Base-by-base conservation (phyloP, 1,140 invertebrate species). In the Nebria ingens region DNA sequence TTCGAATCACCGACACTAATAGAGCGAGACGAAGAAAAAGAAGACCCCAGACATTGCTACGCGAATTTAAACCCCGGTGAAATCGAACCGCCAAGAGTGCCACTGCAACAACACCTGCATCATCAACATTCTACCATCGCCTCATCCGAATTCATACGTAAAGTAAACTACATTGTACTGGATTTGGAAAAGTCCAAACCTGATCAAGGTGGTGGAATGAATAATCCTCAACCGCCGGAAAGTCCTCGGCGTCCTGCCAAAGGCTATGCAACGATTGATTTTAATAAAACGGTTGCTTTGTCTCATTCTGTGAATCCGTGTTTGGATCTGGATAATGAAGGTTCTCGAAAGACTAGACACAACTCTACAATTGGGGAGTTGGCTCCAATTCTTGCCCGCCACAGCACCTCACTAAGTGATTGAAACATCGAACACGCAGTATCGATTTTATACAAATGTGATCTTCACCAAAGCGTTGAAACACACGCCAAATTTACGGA, bases 251-350 rank as follows among this genome's bases (percentile, higher is more conserved):
- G 76, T 21, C 73, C 78, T 38, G 67, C 62, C 19, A 82, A 87
- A 64, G 87, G 89, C 49, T 97, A 96, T 65, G 91, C 90, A 9
- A 91, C 86, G 0, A 97, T 97, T 56, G 93, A 97, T 72, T 95
- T 96, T 70, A 85, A 93, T 64, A 90, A 89, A 70, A 96, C 93
- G 1, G 85, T 84, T 21, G 92, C 92, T 13, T 73, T 96, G n/a
- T 86, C 84, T 9, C 74, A 84, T 65, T 76, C 79, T 55, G 66
- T 78, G 59, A 75, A 80, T 67, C 73, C 78, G 1, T 74, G 73
- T 62, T 62, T 72, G 55, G 74, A 78, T 12, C 66, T 76, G 53
- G 73, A 80, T 63, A 72, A 71, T 52, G 77, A 81, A 61, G 76
- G 79, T 22, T 80, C 76, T 17, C 71, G 80, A 51, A 84, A 82